These are phyloP conservation scores for Zeuzera pyrina DNA, from an alignment of 2,888 invertebrate genomes.

Conservation along the genomic window DNA sequence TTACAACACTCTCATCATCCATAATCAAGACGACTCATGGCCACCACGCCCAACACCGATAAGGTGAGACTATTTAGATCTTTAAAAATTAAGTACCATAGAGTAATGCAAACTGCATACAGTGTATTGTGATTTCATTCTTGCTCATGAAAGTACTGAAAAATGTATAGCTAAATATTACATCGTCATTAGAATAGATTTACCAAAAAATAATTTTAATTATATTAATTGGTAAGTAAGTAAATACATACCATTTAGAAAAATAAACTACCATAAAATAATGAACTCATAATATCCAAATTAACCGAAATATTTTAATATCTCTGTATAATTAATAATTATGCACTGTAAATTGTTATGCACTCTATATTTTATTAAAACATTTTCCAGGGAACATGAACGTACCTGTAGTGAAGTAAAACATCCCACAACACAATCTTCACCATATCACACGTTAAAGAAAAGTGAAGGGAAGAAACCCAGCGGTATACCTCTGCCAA, in stretches of 20 bases:
- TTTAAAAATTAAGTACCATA: too few species aligned
- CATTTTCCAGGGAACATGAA: conserved; percentile 51
- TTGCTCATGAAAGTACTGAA: not conserved
- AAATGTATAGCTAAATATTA: not conserved
- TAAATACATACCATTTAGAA: too few species aligned
- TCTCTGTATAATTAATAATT: too few species aligned
- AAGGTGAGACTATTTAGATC: conserved; percentile 43
- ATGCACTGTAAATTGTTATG: too few species aligned
- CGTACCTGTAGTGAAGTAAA: conserved; percentile 63
- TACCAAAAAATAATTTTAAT: not conserved
- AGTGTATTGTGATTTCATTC: not conserved
- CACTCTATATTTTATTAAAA: not conserved
- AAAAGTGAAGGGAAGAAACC: conserved; percentile 58
- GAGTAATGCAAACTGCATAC: too few species aligned
- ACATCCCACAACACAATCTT: conserved; percentile 54
- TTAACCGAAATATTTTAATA: too few species aligned
- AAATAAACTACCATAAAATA: too few species aligned
- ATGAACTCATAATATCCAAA: too few species aligned
- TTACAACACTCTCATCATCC: conserved; percentile 88
- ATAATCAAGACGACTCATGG: conserved; percentile 83
- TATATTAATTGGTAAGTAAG: too few species aligned
- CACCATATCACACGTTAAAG: conserved; percentile 63
- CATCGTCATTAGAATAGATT: not conserved
- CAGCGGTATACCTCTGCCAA: conserved; percentile 63
- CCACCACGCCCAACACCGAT: conserved; percentile 68